Evolutionary conservation across 2,113 vertebrate species (phyloP), one percentile per base, ranked within the genome.

Genomic region (Pseudonaja textilis): DNA sequence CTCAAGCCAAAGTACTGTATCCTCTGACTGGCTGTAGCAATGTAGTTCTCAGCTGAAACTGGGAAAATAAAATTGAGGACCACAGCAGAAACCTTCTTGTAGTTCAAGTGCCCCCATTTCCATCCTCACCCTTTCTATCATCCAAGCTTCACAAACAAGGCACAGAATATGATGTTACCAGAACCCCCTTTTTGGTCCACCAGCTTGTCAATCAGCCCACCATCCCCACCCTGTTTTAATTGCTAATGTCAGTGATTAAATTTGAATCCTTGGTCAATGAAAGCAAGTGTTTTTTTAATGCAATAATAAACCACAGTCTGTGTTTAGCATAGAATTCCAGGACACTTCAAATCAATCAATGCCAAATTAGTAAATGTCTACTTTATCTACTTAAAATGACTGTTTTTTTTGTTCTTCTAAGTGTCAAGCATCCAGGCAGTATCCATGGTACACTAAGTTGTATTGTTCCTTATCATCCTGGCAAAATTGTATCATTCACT

Each of bases 401-500:
- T 11, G 87, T 55, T 91, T 64, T 64, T 0, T 85, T 22, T 16
- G 34, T 50, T 74, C 14, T 29, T 10, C 0, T 1, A 61, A 45
- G 45, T 45, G 45, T 45, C 45, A 45, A 45, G 45, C 45, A 45
- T 45, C 45, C 45, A 45, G 45, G 5, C 45, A 45, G 45, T 45
- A 45, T 45, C 45, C 45, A 45, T 45, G 45, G 5, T 45, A 45
- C 45, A 45, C 45, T 45, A 5, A 45, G 93, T 95, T 94, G 47
- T 93, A 96, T 93, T 16, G 50, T 0, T 0, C 92, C 69, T 90
- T 92, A 94, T 69, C 89, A n/a, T 89, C 92, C 23, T 91, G 88
- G 86, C 85, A 94, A 94, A 95, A 90, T 74, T 56, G 95, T 91
- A 64, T 90, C 93, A 74, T 93, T 95, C 91, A 34, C 94, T 93